phyloP scores from a whole-genome alignment of 1,140 invertebrate species.

The Drosophila rufa region DNA sequence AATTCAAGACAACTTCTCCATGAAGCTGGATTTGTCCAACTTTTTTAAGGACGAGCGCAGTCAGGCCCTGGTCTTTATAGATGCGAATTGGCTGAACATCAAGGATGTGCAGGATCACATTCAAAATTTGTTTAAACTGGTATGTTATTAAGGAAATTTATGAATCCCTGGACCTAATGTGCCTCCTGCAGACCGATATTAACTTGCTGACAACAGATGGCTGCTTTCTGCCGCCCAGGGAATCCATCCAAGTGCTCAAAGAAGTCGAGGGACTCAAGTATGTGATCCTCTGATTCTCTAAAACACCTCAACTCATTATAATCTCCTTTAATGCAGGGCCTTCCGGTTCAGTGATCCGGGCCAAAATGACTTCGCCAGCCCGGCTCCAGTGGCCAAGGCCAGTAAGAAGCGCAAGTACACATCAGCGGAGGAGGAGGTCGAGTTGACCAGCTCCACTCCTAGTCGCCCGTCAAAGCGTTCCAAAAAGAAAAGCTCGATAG shows the following conservation, averaged over 20 bases:
- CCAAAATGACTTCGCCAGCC: neutral
- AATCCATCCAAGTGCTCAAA: slow-evolving; percentile 56
- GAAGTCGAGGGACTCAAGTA: slow-evolving; percentile 49
- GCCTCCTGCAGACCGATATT: slow-evolving; percentile 36
- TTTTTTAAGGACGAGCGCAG: slow-evolving; percentile 63
- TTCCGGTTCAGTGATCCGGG: slow-evolving; percentile 18
- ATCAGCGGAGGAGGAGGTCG: slow-evolving; percentile 25
- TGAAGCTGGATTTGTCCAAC: slow-evolving; percentile 62
- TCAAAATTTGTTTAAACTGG: slow-evolving; percentile 56
- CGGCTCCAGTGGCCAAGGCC: slow-evolving; percentile 7
- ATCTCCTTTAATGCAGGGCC: slow-evolving; percentile 11
- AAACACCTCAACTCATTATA: neutral
- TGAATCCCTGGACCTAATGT: neutral
- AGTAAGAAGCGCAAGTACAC: slow-evolving; percentile 54
- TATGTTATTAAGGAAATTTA: neutral
- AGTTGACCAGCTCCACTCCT: slow-evolving; percentile 34
- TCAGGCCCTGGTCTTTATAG: slow-evolving; percentile 48
- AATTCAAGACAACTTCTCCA: slow-evolving; percentile 46
- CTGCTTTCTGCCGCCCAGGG: slow-evolving; percentile 62
- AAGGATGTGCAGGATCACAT: slow-evolving; percentile 69
- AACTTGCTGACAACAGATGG: slow-evolving; percentile 62
- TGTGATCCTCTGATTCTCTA: neutral
- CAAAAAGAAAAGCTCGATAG: slow-evolving; percentile 21
- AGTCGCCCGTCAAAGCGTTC: slow-evolving; percentile 48
- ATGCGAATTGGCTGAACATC: slow-evolving; percentile 49